Percentiles rank a stretch among this genome's conserved stretches.
phyloP scores from a whole-genome alignment of 2,797 vertebrate species.

The Falco biarmicus region DNA sequence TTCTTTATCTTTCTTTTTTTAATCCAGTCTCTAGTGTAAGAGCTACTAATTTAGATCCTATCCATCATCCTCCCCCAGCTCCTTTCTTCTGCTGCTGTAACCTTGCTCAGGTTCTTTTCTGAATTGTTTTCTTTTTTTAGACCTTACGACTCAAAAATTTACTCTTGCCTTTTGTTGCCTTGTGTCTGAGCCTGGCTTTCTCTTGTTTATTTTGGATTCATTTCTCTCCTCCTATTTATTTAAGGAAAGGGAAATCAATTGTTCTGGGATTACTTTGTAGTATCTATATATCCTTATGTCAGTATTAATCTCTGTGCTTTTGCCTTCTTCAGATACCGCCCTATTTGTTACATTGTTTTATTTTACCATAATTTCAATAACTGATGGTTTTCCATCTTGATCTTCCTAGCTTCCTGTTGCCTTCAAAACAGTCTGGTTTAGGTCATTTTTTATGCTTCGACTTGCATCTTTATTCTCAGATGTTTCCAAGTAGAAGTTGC shows the following conservation, averaged over 20 bases:
- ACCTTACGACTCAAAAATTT: neutral
- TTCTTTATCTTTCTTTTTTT: neutral
- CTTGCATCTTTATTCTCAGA: neutral
- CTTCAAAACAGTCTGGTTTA: neutral
- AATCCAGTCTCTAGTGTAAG: neutral
- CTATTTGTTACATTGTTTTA: neutral
- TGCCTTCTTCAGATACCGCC: neutral
- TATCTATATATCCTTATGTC: neutral
- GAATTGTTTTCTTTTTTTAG: no score
- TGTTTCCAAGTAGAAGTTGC: neutral
- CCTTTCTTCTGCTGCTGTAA: neutral
- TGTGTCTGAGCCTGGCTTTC: neutral
- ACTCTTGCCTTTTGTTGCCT: neutral
- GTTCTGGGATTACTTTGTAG: neutral
- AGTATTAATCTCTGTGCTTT: neutral
- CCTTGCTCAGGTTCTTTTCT: neutral
- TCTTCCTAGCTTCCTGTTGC: neutral
- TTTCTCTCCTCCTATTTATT: neutral
- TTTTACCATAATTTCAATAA: constrained; percentile 2
- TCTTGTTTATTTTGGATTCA: neutral
- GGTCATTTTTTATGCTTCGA: neutral
- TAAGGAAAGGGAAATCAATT: neutral
- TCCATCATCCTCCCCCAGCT: neutral
- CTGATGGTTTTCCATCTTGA: neutral
- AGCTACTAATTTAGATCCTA: neutral